Evolutionary conservation across 1,140 invertebrate genomes (phyloP).

Genomic region (Hirudo medicinalis): DNA sequence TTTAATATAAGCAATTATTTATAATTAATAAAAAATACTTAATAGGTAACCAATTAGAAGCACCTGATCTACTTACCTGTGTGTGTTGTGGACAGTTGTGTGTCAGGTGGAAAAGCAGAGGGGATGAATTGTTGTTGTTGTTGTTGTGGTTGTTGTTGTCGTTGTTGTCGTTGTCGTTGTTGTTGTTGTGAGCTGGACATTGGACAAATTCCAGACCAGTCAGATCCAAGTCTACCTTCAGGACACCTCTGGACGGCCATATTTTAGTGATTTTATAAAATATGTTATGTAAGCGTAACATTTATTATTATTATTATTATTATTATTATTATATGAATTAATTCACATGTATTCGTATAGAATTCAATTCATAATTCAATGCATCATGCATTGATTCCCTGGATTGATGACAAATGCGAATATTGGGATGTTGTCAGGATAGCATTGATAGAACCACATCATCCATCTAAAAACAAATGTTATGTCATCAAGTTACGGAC

Average conservation of each 20-base stretch:
- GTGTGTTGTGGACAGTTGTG: constrained; percentile 41
- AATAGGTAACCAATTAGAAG: no score
- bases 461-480: no score
- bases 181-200: constrained; percentile 33
- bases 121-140: constrained; percentile 20
- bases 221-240: constrained; percentile 41
- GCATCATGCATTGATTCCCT: no score
- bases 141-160: constrained; percentile 12
- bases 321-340: background rate
- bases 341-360: no score
- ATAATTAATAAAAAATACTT: no score
- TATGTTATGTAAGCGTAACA: no score
- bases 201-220: constrained; percentile 41
- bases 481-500: no score
- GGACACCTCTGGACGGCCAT: constrained; percentile 36
- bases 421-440: no score
- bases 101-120: constrained; percentile 34
- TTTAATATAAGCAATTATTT: no score
- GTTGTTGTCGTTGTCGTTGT: no score
- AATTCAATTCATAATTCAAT: background rate
- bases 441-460: no score
- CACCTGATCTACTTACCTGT: constrained; percentile 29
- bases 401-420: no score
- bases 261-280: background rate
- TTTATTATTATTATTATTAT: background rate